Conservation (phyloP, 1,140 invertebrate genomes). For the Nasonia giraulti region DNA sequence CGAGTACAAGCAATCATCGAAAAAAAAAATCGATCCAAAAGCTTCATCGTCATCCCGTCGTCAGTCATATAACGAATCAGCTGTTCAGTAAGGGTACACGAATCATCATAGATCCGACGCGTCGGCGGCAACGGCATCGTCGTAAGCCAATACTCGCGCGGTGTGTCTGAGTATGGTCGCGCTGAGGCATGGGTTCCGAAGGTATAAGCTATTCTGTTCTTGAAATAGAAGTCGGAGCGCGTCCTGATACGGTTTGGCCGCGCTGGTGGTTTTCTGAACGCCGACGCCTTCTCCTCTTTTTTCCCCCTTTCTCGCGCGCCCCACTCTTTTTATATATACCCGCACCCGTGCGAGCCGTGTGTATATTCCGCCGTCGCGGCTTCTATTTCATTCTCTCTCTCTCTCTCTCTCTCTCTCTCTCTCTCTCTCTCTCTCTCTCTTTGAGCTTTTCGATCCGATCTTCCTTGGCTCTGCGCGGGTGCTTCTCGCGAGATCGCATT, state of each 20-base stretch:
- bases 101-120: neutral
- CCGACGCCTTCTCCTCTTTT: slow-evolving; percentile 61
- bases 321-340: slow-evolving; percentile 35
- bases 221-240: slow-evolving; percentile 70
- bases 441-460: slow-evolving; percentile 46
- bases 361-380: slow-evolving; percentile 24
- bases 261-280: slow-evolving; percentile 61
- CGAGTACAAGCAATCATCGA: too few species aligned
- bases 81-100: neutral
- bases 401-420: slow-evolving; percentile 36
- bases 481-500: slow-evolving; percentile 32
- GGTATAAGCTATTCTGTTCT: slow-evolving; percentile 66
- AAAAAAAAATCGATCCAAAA: neutral
- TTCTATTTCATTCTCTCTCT: slow-evolving; percentile 51
- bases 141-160: slow-evolving; percentile 26
- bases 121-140: neutral
- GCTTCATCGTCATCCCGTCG: neutral
- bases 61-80: neutral
- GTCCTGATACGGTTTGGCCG: slow-evolving; percentile 65
- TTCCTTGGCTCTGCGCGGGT: slow-evolving; percentile 45
- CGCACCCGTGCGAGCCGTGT: neutral
- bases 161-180: slow-evolving; percentile 15
- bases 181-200: slow-evolving; percentile 46
- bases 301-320: neutral
- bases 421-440: slow-evolving; percentile 30